These are phyloP conservation scores for Daphoenositta chrysoptera DNA, from an alignment of 2,113 vertebrate species.

Conservation along the genomic window DNA sequence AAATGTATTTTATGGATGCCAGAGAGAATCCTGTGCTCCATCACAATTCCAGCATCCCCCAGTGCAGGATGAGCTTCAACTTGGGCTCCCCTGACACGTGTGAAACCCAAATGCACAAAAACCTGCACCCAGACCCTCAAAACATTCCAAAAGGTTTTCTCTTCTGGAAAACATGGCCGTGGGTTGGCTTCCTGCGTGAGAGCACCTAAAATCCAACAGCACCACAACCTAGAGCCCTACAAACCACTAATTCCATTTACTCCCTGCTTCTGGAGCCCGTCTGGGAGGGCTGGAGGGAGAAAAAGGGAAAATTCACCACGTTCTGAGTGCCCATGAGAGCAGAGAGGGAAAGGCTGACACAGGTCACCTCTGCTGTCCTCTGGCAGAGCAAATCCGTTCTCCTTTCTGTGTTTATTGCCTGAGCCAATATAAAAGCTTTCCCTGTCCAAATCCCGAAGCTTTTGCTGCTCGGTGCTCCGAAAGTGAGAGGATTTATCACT, in stretches of 20 bases:
- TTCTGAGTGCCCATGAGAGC: accelerated
- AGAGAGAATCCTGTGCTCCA: not conserved
- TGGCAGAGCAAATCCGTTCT: not conserved
- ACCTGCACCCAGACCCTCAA: accelerated
- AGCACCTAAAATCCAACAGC: accelerated
- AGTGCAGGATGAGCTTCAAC: not conserved
- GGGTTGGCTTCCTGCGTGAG: not conserved
- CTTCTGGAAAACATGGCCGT: not conserved
- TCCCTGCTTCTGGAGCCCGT: not conserved
- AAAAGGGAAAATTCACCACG: not conserved
- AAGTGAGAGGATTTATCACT: not conserved
- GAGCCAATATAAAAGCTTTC: not conserved
- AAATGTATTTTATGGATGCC: not conserved
- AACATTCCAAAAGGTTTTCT: not conserved
- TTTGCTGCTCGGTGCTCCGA: not conserved
- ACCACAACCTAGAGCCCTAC: not conserved
- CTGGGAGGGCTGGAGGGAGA: not conserved
- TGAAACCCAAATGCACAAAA: not conserved
- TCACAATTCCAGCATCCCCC: not conserved
- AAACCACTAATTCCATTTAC: accelerated
- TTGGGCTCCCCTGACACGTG: not conserved
- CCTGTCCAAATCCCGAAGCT: not conserved
- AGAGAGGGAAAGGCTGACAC: not conserved
- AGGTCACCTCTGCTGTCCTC: not conserved
- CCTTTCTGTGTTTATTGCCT: not conserved